Percentiles rank a stretch among this genome's conserved stretches.
Conservation (phyloP, 2,888 invertebrate genomes). For the Fragum fragum region DNA sequence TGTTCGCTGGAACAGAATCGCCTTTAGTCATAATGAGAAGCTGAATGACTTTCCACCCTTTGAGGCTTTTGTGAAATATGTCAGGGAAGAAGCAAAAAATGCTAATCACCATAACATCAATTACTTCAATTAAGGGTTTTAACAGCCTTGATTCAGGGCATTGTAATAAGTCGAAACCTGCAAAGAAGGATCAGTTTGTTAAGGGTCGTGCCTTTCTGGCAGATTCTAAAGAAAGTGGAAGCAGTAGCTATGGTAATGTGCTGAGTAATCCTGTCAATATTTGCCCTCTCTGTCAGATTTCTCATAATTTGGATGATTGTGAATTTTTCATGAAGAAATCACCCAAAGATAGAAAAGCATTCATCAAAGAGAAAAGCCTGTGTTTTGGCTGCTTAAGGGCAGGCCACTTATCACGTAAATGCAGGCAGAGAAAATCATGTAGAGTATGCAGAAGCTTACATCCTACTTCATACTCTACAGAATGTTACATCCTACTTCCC, state of each 20-base stretch:
- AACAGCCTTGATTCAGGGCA: too few relatives aligned
- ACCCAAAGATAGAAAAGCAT: conserved; percentile 41
- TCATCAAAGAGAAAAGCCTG: conserved; percentile 23
- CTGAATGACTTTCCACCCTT: conserved; percentile 46
- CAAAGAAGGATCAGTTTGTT: too few relatives aligned
- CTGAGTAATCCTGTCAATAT: background rate
- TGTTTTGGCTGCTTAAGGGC: conserved; percentile 62
- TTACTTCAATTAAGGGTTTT: too few relatives aligned
- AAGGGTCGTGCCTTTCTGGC: too few relatives aligned
- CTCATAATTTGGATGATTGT: background rate
- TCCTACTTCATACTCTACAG: conserved; percentile 57
- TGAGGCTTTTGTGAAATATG: conserved; percentile 45
- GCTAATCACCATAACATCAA: conserved; percentile 60
- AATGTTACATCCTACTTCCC: too few relatives aligned
- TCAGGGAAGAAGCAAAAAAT: conserved; percentile 57
- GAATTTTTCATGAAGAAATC: conserved; percentile 24
- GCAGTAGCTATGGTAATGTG: too few relatives aligned
- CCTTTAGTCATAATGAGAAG: conserved; percentile 23
- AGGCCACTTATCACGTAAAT: conserved; percentile 64
- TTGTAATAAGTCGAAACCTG: too few relatives aligned
- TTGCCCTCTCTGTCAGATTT: background rate
- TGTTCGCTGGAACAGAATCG: conserved; percentile 44
- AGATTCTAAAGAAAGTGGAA: background rate
- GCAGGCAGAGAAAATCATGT: conserved; percentile 51
- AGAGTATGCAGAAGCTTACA: conserved; percentile 53